These are phyloP conservation scores for Leptopilina boulardi DNA, from an alignment of 1,140 invertebrate species.

Conservation along the genomic window DNA sequence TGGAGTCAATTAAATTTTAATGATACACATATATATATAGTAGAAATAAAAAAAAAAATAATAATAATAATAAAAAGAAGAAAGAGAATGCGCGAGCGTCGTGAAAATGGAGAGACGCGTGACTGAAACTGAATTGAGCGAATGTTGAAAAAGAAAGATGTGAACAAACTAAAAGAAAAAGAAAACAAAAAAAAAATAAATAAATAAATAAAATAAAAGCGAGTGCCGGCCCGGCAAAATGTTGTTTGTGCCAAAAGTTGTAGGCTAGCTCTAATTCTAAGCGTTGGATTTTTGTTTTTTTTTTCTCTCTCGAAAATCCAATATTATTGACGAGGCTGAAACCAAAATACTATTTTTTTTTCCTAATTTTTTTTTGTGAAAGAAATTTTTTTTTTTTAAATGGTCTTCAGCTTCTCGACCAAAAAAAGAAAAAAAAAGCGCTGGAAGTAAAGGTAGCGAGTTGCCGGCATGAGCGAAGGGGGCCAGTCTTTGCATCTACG, in stretches of 20 bases:
- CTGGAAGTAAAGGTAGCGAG: constrained; percentile 49
- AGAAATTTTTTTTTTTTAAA: neutral
- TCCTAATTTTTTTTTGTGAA: neutral
- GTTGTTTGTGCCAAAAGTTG: constrained; percentile 72
- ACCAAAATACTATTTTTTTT: neutral
- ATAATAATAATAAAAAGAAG: too few relatives aligned
- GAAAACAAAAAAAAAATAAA: too few relatives aligned
- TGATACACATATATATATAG: constrained; percentile 64
- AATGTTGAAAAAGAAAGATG: constrained; percentile 45
- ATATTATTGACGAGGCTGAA: neutral
- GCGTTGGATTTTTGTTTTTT: neutral
- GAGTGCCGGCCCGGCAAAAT: constrained; percentile 70
- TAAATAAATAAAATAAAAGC: too few relatives aligned
- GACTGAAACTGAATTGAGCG: constrained; percentile 42
- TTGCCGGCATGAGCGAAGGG: constrained; percentile 75
- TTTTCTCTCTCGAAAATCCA: constrained; percentile 36
- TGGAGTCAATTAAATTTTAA: constrained; percentile 76
- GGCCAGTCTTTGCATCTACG: constrained; percentile 75
- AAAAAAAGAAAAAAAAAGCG: constrained; percentile 31
- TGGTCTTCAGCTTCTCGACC: constrained; percentile 32
- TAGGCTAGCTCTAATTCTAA: constrained; percentile 60
- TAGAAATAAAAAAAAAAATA: constrained; percentile 43
- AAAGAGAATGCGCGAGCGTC: constrained; percentile 19
- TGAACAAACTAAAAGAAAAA: constrained; percentile 49
- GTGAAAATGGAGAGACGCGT: constrained; percentile 28